These are phyloP conservation scores for Phenganax stokvisi DNA, from an alignment of 92 coral and sea anemone genomes.

Conservation along the genomic window DNA sequence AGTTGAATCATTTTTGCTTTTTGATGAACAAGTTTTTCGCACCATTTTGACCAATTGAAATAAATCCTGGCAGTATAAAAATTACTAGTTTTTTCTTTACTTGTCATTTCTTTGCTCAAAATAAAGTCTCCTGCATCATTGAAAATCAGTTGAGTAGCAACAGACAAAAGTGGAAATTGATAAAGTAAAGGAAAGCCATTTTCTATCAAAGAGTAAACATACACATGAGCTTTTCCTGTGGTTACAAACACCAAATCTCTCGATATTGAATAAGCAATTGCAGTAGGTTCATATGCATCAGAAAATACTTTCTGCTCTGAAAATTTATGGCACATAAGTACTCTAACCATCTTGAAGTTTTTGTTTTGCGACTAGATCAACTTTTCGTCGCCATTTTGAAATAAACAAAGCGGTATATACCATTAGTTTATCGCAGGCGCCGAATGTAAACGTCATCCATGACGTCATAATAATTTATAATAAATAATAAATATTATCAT, in stretches of 20 bases:
- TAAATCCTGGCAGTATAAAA: constrained; percentile 74
- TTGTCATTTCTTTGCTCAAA: constrained; percentile 57
- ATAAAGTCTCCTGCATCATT: constrained; percentile 72
- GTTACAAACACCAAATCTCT: constrained; percentile 70
- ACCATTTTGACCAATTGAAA: constrained; percentile 68
- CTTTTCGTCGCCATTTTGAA: too few species aligned
- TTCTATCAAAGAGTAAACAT: constrained; percentile 72
- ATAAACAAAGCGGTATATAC: too few species aligned
- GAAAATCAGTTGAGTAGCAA: constrained; percentile 65
- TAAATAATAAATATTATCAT: too few species aligned
- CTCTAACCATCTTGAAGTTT: constrained; percentile 73
- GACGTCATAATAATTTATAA: too few species aligned
- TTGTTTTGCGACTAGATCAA: too few species aligned
- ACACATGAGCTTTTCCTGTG: constrained; percentile 59
- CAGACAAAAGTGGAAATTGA: constrained; percentile 81
- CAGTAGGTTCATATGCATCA: constrained; percentile 72
- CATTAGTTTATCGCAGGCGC: too few species aligned
- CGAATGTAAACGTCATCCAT: too few species aligned
- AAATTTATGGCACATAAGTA: constrained; percentile 82
- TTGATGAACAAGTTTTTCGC: constrained; percentile 42
- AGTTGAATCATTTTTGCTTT: constrained; percentile 64
- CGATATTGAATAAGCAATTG: constrained; percentile 50
- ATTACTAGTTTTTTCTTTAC: constrained; percentile 37
- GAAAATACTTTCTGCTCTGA: constrained; percentile 73
- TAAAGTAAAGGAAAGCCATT: constrained; percentile 70